A percentile compares a stretch with the other conserved stretches of the same genome.
These are phyloP conservation scores for Solenodon paradoxus DNA, from an alignment of 2,113 vertebrate genomes.

Conservation along the genomic window DNA sequence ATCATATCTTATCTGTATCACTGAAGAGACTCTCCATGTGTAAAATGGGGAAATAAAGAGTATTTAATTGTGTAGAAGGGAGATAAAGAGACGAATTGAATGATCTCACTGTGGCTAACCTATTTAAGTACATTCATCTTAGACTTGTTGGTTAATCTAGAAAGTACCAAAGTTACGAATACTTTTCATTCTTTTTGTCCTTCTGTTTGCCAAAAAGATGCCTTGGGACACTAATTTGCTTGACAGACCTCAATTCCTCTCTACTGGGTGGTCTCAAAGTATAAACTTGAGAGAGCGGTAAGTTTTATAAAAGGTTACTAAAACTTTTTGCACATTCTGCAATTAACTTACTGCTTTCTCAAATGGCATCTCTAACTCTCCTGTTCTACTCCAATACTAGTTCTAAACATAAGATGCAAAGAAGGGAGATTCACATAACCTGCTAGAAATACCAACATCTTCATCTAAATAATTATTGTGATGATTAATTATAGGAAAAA, in stretches of 20 bases:
- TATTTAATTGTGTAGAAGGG: neutral
- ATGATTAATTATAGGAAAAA: neutral
- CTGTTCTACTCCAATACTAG: neutral
- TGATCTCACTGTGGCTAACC: neutral
- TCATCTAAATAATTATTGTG: neutral
- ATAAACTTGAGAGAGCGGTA: neutral
- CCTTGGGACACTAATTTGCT: neutral
- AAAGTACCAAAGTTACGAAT: neutral
- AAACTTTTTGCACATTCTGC: neutral
- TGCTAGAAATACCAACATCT: neutral
- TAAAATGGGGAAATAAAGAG: neutral
- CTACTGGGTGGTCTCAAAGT: neutral
- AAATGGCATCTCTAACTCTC: neutral
- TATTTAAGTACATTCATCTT: neutral
- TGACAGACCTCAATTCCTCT: neutral
- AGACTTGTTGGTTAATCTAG: neutral
- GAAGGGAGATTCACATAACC: neutral
- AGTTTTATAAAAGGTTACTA: neutral
- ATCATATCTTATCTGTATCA: neutral
- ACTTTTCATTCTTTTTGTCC: neutral
- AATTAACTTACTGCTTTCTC: neutral
- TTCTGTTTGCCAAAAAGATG: neutral
- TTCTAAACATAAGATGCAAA: neutral
- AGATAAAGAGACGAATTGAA: neutral
- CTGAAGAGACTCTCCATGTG: neutral